Conservation (phyloP, 2,888 invertebrate species). For the Rapana venosa region DNA sequence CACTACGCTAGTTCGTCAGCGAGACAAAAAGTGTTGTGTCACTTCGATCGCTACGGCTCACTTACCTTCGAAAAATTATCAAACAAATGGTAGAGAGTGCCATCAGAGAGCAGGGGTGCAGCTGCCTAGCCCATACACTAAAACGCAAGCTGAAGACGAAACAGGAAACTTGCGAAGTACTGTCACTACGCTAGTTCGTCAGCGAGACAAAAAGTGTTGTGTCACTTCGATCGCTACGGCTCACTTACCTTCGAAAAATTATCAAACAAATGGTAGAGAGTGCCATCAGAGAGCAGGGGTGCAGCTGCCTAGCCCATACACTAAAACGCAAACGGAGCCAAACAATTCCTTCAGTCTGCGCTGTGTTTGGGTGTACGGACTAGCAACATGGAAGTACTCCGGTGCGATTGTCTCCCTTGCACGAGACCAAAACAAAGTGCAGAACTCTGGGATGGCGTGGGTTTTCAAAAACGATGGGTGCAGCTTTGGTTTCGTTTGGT, state of each 20-base stretch:
- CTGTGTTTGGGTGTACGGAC: neutral
- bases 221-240: neutral
- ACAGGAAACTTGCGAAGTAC: neutral
- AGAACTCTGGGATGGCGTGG: conserved; percentile 44
- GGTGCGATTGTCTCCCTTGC: conserved; percentile 26
- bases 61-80: conserved; percentile 4
- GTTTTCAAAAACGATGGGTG: neutral
- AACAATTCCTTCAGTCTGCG: neutral
- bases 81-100: neutral
- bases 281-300: neutral
- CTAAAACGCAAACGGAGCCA: neutral
- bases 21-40: neutral
- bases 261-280: neutral
- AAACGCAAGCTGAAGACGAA: neutral
- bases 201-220: neutral
- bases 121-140: neutral
- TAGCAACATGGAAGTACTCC: neutral
- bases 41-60: neutral
- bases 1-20: neutral
- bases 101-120: neutral
- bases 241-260: neutral
- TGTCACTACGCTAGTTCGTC: neutral
- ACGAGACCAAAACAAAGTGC: conserved; percentile 44
- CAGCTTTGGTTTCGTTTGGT: too few relatives aligned
- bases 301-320: neutral